Conservation (phyloP, 2,797 vertebrate genomes). For the Echiichthys vipera region DNA sequence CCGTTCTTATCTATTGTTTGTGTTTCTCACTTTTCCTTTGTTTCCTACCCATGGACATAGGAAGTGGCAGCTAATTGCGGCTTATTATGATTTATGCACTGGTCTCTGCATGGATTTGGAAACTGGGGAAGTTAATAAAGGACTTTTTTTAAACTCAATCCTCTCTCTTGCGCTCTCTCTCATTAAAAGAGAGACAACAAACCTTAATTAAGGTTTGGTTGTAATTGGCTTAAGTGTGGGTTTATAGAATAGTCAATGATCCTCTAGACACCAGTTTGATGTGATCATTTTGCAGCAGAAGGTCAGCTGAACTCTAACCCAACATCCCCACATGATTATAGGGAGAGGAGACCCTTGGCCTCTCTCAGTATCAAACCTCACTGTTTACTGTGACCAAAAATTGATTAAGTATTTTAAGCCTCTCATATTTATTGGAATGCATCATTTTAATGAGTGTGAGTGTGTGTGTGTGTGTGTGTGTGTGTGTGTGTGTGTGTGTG, state of each 20-base stretch:
- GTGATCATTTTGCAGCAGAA: slow-evolving; percentile 71
- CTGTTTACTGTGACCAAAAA: slow-evolving; percentile 50
- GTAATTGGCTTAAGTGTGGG: slow-evolving; percentile 77
- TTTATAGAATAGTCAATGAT: slow-evolving; percentile 70
- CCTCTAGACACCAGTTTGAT: slow-evolving; percentile 73
- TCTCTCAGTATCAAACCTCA: slow-evolving; percentile 52
- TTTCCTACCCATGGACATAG: slow-evolving; percentile 25
- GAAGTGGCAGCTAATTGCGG: slow-evolving; percentile 40
- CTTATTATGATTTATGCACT: slow-evolving; percentile 66
- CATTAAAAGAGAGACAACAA: slow-evolving; percentile 62
- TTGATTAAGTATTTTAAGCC: slow-evolving; percentile 22
- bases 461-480: neutral
- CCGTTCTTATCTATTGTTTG: slow-evolving; percentile 29
- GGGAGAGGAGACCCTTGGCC: slow-evolving; percentile 69
- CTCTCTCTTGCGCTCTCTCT: slow-evolving; percentile 28
- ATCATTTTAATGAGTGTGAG: neutral
- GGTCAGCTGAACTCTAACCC: slow-evolving; percentile 77
- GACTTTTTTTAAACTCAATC: slow-evolving; percentile 16
- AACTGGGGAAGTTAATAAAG: slow-evolving; percentile 45
- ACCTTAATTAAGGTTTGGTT: slow-evolving; percentile 57
- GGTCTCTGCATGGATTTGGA: slow-evolving; percentile 47
- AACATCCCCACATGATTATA: slow-evolving; percentile 59
- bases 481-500: neutral
- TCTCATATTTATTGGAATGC: slow-evolving; percentile 22
- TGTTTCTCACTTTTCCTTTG: slow-evolving; percentile 3